Base-by-base conservation (phyloP, 2,113 vertebrate genomes). In the Bambusicola thoracicus region DNA sequence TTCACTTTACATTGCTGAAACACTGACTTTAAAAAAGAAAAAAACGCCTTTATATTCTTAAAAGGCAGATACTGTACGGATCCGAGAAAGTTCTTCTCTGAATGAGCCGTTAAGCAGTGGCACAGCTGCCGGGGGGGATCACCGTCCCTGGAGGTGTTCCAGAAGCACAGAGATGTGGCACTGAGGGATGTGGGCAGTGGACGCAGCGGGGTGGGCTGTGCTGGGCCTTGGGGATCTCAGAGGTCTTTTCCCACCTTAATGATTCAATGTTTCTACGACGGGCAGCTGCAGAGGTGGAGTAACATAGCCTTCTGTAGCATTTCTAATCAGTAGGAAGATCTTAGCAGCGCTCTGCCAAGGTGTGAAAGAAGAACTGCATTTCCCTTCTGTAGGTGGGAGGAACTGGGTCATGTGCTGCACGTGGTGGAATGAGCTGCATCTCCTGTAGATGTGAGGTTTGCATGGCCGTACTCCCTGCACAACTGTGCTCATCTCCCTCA, bases 381-480 rank as follows among this genome's bases (percentile, higher is more conserved):
- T 53, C 14, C 24, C 51, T 29, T 53, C 27, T 53, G 8, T 29
- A 29, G 48, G 24, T 25, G 93, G 58, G 81, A 86, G 95, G 94
- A 79, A 80, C 38, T 74, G 32, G 4, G 59, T 94, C 94, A 36
- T 29, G 32, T 0, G 2, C 56, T 43, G 14, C 36, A 34, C 65
- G 82, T 4, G 79, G 25, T 59, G 58, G 68, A 93, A 66, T 74
- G 89, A 95, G 94, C 4, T 1, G 12, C 25, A 5, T 34, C 25
- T n/a, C 27, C 1, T 8, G 36, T 38, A 38, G 43, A 27, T 2
- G 8, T 36, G 5, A 32, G 58, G 17, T 53, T 59, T 75, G 19
- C 0, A 1, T 32, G 62, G 12, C 9, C 41, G 19, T 46, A 15
- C 41, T 67, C 41, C 36, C 38, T 51, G 3, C 0, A 0, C 36